Evolutionary conservation across 2,888 invertebrate genomes (phyloP), one percentile per base, ranked within the genome.

Genomic region (Drosophila fungiperda): DNA sequence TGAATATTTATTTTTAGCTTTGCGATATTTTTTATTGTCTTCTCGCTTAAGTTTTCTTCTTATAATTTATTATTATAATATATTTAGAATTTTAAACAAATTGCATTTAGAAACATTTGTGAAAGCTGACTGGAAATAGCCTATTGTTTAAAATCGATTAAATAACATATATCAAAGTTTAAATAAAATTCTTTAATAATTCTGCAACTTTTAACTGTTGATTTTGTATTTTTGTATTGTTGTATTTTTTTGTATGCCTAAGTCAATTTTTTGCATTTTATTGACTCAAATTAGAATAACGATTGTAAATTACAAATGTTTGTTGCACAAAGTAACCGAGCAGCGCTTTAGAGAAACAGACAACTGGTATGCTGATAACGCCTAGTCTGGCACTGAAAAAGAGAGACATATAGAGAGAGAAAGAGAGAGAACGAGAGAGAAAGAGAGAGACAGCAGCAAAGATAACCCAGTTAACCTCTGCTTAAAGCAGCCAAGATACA

Each of bases 381-480:
- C 33, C 15, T 12, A 8, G 8, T 1, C n/a, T 68, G 75, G 52
- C 68, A 68, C 63, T 74, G 74, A 61, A 58, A 52, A 40, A 45
- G 62, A 62, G 26, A 42, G 20, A 62, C 40, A 45, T 54, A 45
- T 7, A 12, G 11, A 42, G 6, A 20, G 20, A 20, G 3, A 42
- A 5, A 8, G n/a, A 40, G 11, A 11, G n/a, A n/a, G 20, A 7
- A n/a, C n/a, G 11, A 42, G 6, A 20, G 20, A 20, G 3, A 42
- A 5, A 8, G n/a, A 40, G 11, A 11, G n/a, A n/a, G 20, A 7
- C 20, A 20, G 20, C 8, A 42, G 1, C 7, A 8, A 3, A 32
- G 76, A 76, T 71, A 76, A 63, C 73, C 61, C 53, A 9, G 8
- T 11, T 55, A 55, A 78, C 32, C 75, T 48, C n/a, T 33, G 8